Conservation (phyloP, 2,797 vertebrate species). For the Cephalopachus bancanus region DNA sequence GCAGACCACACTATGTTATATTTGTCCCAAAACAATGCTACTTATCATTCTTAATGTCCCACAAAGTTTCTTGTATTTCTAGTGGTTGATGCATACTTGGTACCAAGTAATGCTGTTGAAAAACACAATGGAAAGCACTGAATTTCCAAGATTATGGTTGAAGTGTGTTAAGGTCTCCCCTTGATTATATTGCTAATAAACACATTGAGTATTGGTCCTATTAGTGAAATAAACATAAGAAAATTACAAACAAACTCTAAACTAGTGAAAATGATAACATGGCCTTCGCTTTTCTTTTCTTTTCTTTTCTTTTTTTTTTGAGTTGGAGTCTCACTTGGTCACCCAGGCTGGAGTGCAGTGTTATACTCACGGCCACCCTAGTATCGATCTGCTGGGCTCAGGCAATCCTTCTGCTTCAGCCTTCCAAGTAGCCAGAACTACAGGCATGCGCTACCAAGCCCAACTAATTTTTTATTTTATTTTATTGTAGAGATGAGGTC, state of each 20-base stretch:
- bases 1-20: background rate
- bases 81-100: background rate
- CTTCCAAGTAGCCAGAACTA: too few species aligned
- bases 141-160: slow-evolving; percentile 34
- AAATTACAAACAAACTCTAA: background rate
- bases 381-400: too few species aligned
- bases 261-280: background rate
- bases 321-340: too few species aligned
- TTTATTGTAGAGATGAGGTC: too few species aligned
- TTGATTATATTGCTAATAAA: background rate
- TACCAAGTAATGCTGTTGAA: background rate
- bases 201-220: background rate
- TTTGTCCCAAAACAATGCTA: background rate
- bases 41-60: background rate
- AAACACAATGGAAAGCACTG: background rate
- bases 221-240: slow-evolving; percentile 2
- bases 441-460: too few species aligned
- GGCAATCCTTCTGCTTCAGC: too few species aligned
- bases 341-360: too few species aligned
- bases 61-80: slow-evolving; percentile 46
- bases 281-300: background rate
- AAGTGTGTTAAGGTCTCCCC: background rate
- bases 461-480: too few species aligned
- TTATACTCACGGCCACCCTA: too few species aligned
- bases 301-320: too few species aligned